Percentiles rank a stretch among this genome's conserved stretches.
Evolutionary conservation across 1,140 invertebrate species (phyloP).

Genomic region (Heliconius eleuchia): DNA sequence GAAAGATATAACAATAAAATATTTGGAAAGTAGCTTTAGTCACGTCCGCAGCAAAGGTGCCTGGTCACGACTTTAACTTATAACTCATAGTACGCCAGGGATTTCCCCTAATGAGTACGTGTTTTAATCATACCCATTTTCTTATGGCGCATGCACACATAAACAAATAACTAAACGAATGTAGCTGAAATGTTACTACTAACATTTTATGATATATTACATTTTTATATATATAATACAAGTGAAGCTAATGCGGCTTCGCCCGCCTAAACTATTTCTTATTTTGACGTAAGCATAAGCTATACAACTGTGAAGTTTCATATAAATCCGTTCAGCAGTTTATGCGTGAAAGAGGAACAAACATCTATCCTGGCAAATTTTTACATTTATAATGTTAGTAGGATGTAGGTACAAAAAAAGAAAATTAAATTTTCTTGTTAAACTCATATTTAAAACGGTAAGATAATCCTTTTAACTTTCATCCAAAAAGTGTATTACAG

Average conservation of each 20-base stretch:
- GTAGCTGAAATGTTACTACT: neutral
- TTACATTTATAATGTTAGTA: too few species aligned
- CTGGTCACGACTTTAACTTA: slow-evolving; percentile 51
- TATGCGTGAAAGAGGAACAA: too few species aligned
- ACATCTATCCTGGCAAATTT: too few species aligned
- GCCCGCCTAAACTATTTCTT: too few species aligned
- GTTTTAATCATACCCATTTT: slow-evolving; percentile 32
- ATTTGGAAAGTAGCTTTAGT: slow-evolving; percentile 32
- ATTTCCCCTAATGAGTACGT: slow-evolving; percentile 52
- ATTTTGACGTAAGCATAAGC: too few species aligned
- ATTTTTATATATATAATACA: neutral
- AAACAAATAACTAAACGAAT: neutral
- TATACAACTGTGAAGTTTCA: too few species aligned
- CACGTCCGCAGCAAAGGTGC: slow-evolving; percentile 45
- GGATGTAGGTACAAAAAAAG: too few species aligned
- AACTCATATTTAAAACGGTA: too few species aligned
- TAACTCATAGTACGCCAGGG: slow-evolving; percentile 52
- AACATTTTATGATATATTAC: neutral
- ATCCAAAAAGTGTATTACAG: neutral
- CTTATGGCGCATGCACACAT: neutral
- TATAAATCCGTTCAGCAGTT: too few species aligned
- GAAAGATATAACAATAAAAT: slow-evolving; percentile 20
- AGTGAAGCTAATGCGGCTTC: too few species aligned
- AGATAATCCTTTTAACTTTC: too few species aligned
- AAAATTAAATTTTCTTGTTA: too few species aligned